Base-by-base conservation (phyloP, 30 jellyfish, hydroid and myxozoan species). In the Catostylus mosaicus region DNA sequence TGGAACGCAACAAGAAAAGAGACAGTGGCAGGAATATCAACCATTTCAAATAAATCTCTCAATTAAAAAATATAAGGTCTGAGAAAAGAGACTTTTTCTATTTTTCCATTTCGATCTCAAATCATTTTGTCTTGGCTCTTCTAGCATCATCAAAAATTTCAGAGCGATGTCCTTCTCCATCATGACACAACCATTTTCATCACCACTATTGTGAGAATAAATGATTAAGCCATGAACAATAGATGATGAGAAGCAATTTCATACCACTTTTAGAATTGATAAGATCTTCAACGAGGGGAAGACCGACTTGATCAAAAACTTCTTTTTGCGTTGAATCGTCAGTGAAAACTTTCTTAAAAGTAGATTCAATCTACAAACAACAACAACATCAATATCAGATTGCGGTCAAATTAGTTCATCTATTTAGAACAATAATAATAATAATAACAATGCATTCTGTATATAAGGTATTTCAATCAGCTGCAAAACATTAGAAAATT, bases 211-310 rank as follows among this genome's bases (percentile, higher is more conserved):
- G 54, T 5, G 54, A 5, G 7, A 7, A 40, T 40, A 5, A 40
- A 40, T 40, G 14, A 14, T 40, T 40, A 40, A 40, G 14, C 54
- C 54, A 5, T 5, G 54, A 5, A 7, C 12, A 40, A 40, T 40
- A 5, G 7, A 7, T 40, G 3, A n/a, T 24, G 22, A 26, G 43
- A 40, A 11, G 20, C 6, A 27, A 0, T 5, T 12, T 52, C 88
- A 32, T 75, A 91, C 98, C 98, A 79, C 84, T 94, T 77, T 83
- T 94, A 19, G 98, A 98, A 45, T 73, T 84, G 20, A 94, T 31
- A 5, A 94, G 90, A 69, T 89, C 97, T 18, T 73, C 92, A 30
- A 89, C 89, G 45, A 94, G 78, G 4, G 97, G 97, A 69, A 88
- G 68, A n/a, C 96, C 99, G 68, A 85, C 89, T 60, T 75, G 81